These are phyloP conservation scores for Oncorhynchus nerka DNA, from an alignment of 2,113 vertebrate species.

Conservation along the genomic window DNA sequence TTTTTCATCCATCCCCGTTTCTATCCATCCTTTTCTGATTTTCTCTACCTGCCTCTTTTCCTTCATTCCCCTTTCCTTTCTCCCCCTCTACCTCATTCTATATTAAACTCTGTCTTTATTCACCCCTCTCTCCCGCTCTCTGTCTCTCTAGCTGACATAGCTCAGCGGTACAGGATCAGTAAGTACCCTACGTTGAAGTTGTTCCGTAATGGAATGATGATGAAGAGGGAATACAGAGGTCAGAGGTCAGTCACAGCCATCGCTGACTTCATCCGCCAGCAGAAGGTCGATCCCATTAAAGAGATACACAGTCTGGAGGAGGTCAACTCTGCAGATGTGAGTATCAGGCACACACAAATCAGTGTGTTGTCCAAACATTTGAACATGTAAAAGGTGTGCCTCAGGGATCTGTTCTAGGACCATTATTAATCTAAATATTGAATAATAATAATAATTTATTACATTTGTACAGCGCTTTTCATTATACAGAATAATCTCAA, in stretches of 20 bases:
- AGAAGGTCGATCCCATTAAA: slow-evolving; percentile 91
- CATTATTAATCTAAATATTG: too few species aligned
- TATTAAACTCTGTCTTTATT: slow-evolving; percentile 42
- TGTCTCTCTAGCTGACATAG: slow-evolving; percentile 84
- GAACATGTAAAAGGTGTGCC: too few species aligned
- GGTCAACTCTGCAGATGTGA: slow-evolving; percentile 86
- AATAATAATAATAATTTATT: too few species aligned
- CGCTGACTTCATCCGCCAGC: slow-evolving; percentile 96
- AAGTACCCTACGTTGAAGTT: slow-evolving; percentile 97
- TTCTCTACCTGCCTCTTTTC: not conserved
- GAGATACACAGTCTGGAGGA: slow-evolving; percentile 85
- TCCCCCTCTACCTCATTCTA: slow-evolving; percentile 47
- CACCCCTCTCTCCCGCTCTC: slow-evolving; percentile 51
- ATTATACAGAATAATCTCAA: too few species aligned
- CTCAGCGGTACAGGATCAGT: slow-evolving; percentile 97
- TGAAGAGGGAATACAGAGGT: slow-evolving; percentile 98
- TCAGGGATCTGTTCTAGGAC: too few species aligned
- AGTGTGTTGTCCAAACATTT: too few species aligned
- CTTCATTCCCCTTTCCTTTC: slow-evolving; percentile 21
- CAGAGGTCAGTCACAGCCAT: slow-evolving; percentile 96
- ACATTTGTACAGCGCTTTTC: too few species aligned
- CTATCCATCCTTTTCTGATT: slow-evolving; percentile 4
- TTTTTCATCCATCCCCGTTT: not conserved
- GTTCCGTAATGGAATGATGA: slow-evolving; percentile 99
- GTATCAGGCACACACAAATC: slow-evolving; percentile 38